phyloP scores from a whole-genome alignment of 2,888 invertebrate genomes.

The Heteropelma amictum region DNA sequence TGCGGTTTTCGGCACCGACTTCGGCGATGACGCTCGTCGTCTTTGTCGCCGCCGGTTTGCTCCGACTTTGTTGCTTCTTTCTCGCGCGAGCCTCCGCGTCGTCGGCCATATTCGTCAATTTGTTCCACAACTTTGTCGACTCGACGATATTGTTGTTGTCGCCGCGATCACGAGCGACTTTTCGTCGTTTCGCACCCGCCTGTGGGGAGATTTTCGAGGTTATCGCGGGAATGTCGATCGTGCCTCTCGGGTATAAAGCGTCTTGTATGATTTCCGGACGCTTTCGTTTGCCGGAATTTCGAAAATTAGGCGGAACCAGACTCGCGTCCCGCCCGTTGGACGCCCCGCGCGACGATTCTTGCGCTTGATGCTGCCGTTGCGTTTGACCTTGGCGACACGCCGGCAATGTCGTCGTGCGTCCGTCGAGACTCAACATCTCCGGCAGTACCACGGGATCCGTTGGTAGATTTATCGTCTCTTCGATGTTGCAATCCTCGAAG shows the following conservation, averaged over 20 bases:
- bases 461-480: background rate
- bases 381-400: background rate
- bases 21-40: no score
- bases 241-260: constrained; percentile 50
- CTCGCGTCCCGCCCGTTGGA: background rate
- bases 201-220: background rate
- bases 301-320: background rate
- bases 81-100: no score
- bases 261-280: constrained; percentile 53
- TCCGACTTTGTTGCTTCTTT: no score
- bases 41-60: no score
- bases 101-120: no score
- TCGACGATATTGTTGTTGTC: background rate
- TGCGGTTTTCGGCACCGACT: background rate
- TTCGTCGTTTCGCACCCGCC: background rate
- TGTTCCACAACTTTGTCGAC: no score
- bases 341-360: background rate
- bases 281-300: constrained; percentile 26
- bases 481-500: background rate
- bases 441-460: background rate
- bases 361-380: background rate
- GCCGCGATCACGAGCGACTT: background rate
- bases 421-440: background rate
- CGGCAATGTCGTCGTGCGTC: background rate
- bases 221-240: constrained; percentile 15